phyloP scores from a whole-genome alignment of 2,797 vertebrate species.

The Leuciscus waleckii region DNA sequence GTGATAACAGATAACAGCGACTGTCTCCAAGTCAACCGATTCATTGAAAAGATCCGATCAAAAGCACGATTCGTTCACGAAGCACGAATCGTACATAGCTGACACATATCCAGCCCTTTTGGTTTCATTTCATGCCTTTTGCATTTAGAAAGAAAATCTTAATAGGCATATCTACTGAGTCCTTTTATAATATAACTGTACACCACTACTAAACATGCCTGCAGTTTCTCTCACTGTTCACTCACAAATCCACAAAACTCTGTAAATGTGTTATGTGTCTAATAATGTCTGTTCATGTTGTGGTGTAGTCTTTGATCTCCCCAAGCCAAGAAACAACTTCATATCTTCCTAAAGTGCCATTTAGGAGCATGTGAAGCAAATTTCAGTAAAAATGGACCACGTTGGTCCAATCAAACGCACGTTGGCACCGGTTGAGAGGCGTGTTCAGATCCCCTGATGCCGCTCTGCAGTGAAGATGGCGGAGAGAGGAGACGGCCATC shows the following conservation, averaged over 20 bases:
- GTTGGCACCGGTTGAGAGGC: constrained; percentile 48
- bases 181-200: neutral
- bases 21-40: neutral
- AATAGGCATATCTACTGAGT: neutral
- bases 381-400: neutral
- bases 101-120: neutral
- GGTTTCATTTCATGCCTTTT: neutral
- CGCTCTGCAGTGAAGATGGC: constrained; percentile 52
- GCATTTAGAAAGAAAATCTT: neutral
- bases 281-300: neutral
- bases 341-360: neutral
- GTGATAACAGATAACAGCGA: neutral
- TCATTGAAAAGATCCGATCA: neutral
- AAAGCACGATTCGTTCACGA: neutral
- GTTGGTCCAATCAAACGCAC: constrained; percentile 29
- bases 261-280: neutral
- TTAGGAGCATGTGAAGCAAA: neutral
- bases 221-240: neutral
- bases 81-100: neutral
- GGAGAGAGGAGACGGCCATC: constrained; percentile 47
- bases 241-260: neutral
- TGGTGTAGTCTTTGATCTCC: neutral
- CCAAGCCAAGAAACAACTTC: neutral
- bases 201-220: neutral
- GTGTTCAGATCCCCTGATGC: constrained; percentile 16